A percentile compares a stretch with the other conserved stretches of the same genome.
phyloP scores from a whole-genome alignment of 2,888 invertebrate species.

The Brassicogethes aeneus region DNA sequence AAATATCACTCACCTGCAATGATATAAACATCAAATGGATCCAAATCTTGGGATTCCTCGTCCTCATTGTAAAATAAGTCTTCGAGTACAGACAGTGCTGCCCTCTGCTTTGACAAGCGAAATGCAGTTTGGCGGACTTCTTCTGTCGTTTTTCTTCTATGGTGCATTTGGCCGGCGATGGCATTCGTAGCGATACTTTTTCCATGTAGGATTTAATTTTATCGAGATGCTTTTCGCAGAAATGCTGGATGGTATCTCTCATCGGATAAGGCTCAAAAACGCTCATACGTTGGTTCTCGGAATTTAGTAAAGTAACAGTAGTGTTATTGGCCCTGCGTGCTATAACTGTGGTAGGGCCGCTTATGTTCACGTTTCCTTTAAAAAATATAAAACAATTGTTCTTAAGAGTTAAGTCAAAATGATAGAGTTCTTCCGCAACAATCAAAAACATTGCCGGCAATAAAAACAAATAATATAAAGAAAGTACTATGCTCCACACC shows the following conservation, averaged over 20 bases:
- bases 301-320: conserved; percentile 67
- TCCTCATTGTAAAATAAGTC: conserved; percentile 68
- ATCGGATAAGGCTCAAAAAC: conserved; percentile 88
- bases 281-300: conserved; percentile 55
- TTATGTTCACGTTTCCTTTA: conserved; percentile 43
- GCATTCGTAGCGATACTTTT: conserved; percentile 72
- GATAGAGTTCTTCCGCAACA: too few species aligned
- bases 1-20: conserved; percentile 62
- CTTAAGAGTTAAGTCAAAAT: background rate
- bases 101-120: conserved; percentile 77
- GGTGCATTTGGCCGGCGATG: conserved; percentile 87
- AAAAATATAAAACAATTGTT: conserved; percentile 6
- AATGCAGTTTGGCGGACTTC: conserved; percentile 80
- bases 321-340: conserved; percentile 59
- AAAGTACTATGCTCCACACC: too few species aligned
- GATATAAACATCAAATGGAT: conserved; percentile 94
- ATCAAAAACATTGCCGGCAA: too few species aligned
- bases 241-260: conserved; percentile 88
- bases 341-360: conserved; percentile 55
- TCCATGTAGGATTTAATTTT: conserved; percentile 90
- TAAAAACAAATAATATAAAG: too few species aligned
- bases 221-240: conserved; percentile 89
- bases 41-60: conserved; percentile 80
- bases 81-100: conserved; percentile 82
- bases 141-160: conserved; percentile 85